A percentile compares a stretch with the other conserved stretches of the same genome.
Conservation (phyloP, 2,797 vertebrate genomes). For the Phaenicophaeus curvirostris region DNA sequence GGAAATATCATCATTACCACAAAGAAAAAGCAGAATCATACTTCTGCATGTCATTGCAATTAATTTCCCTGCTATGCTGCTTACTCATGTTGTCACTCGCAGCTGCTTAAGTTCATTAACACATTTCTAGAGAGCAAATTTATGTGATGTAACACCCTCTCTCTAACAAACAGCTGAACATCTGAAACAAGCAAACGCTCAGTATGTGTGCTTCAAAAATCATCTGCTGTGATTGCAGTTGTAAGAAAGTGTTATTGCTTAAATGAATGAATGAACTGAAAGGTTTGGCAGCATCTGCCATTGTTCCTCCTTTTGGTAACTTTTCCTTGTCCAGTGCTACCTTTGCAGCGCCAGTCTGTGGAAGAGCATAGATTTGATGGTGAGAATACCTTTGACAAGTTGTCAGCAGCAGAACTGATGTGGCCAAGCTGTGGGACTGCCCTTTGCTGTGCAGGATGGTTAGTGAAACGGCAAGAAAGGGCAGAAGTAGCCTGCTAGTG, state of each 20-base stretch:
- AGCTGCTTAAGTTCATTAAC: background rate
- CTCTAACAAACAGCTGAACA: background rate
- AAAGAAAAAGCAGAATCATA: background rate
- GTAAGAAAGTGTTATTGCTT: background rate
- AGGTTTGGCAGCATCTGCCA: background rate
- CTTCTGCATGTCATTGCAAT: background rate
- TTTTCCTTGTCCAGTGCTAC: background rate
- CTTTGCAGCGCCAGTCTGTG: fast-evolving
- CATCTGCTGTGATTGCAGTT: background rate
- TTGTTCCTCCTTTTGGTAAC: background rate
- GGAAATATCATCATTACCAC: background rate
- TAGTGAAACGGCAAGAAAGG: fast-evolving
- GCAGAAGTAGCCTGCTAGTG: background rate
- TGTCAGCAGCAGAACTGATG: fast-evolving
- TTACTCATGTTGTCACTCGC: background rate
- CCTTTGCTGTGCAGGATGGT: background rate
- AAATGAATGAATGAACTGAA: background rate
- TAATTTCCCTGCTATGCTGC: background rate
- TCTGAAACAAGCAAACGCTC: background rate
- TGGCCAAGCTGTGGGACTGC: fast-evolving
- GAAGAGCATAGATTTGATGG: background rate
- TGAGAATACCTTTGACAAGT: background rate
- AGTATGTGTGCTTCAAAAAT: background rate
- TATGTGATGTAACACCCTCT: background rate
- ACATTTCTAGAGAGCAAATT: background rate